A percentile compares a stretch with the other conserved stretches of the same genome.
phyloP scores from a whole-genome alignment of 2,888 invertebrate species.

The Amphimallon solstitiale region DNA sequence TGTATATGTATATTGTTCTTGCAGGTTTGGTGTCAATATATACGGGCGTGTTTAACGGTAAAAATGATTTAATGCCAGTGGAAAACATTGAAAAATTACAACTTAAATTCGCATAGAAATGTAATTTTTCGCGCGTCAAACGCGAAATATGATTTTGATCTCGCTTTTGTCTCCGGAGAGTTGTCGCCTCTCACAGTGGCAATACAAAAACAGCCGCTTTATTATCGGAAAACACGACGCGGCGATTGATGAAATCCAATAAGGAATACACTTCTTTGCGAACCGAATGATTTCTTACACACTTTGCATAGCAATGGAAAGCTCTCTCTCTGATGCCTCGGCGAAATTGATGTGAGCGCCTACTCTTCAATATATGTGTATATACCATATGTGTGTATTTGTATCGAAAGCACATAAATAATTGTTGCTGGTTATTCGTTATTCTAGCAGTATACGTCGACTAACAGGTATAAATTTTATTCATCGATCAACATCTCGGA shows the following conservation, averaged over 20 bases:
- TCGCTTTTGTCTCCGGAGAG: conserved; percentile 55
- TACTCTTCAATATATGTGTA: conserved; percentile 29
- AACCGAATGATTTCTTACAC: conserved; percentile 58
- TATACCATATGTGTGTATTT: background rate
- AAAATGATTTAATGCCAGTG: conserved; percentile 26
- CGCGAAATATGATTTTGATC: conserved; percentile 61
- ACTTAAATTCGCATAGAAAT: conserved; percentile 58
- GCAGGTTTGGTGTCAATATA: conserved; percentile 15
- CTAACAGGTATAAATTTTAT: conserved; percentile 18
- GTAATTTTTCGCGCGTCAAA: conserved; percentile 61
- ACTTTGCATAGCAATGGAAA: conserved; percentile 55
- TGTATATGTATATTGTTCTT: conserved; percentile 20
- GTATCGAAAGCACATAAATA: conserved; percentile 30
- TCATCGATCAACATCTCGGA: conserved; percentile 15
- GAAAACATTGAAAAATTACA: conserved; percentile 54
- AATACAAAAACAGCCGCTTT: conserved; percentile 56
- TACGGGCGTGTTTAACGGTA: conserved; percentile 16
- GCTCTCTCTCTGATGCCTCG: conserved; percentile 19
- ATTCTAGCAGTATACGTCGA: conserved; percentile 26
- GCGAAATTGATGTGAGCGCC: conserved; percentile 34
- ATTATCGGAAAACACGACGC: conserved; percentile 43
- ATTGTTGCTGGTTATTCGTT: conserved; percentile 35
- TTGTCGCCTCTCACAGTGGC: conserved; percentile 51
- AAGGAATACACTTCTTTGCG: conserved; percentile 59
- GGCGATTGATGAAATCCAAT: conserved; percentile 60